Evolutionary conservation across 1,140 invertebrate species (phyloP).

Genomic region (Acromyrmex charruanus): DNA sequence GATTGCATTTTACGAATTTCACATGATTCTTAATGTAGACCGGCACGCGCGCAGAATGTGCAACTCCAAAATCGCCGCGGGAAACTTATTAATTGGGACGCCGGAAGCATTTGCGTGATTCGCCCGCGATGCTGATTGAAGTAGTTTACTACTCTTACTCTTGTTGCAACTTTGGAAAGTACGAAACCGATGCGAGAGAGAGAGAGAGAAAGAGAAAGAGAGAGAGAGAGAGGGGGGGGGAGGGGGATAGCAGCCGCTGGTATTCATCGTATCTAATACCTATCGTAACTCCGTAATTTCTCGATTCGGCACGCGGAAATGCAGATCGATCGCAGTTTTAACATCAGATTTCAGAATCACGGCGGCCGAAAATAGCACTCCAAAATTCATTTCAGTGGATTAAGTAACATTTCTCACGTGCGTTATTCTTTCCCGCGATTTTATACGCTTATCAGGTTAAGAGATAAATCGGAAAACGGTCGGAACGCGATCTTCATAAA

Average conservation of each 20-base stretch:
- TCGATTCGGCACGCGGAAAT: constrained; percentile 48
- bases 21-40: constrained; percentile 34
- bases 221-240: neutral
- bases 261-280: constrained; percentile 52
- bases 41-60: neutral
- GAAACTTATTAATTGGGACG: constrained; percentile 57
- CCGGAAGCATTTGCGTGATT: constrained; percentile 19
- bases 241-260: neutral
- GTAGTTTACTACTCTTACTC: constrained; percentile 49
- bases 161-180: constrained; percentile 52
- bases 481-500: constrained; percentile 2
- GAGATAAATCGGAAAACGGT: constrained; percentile 22
- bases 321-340: constrained; percentile 38
- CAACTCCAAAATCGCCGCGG: constrained; percentile 27
- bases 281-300: constrained; percentile 55
- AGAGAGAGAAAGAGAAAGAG: neutral
- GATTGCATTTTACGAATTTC: constrained; percentile 38
- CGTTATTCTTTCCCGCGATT: constrained; percentile 30
- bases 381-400: constrained; percentile 37
- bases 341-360: constrained; percentile 41
- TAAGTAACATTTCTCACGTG: constrained; percentile 30
- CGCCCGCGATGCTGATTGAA: constrained; percentile 53
- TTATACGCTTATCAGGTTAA: constrained; percentile 46
- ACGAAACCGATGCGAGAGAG: constrained; percentile 25
- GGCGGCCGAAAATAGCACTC: constrained; percentile 34